Conservation (phyloP, 2,113 vertebrate species). For the Lates calcarifer region DNA sequence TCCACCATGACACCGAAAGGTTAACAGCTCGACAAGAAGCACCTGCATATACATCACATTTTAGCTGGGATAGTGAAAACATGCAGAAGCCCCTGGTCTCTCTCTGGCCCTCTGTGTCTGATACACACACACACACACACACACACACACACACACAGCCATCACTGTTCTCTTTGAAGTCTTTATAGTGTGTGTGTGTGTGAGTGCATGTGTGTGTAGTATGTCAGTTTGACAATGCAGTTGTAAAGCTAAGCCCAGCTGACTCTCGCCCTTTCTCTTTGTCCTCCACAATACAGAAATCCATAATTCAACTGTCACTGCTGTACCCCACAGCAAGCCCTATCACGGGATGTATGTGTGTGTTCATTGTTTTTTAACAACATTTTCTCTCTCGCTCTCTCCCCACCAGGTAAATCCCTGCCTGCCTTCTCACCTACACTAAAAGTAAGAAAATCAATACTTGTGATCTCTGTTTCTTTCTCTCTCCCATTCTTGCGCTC, state of each 20-base stretch:
- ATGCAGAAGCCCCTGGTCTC: not conserved
- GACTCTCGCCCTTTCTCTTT: constrained; percentile 52
- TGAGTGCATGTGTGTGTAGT: constrained; percentile 25
- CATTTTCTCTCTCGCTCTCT: constrained; percentile 64
- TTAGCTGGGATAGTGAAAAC: not conserved
- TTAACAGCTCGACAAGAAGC: constrained; percentile 11
- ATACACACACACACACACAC: not conserved
- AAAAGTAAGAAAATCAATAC: constrained; percentile 80
- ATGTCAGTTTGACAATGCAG: constrained; percentile 45
- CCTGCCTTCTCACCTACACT: constrained; percentile 66
- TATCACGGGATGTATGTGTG: constrained; percentile 22
- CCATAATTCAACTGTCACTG: constrained; percentile 76
- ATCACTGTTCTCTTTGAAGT: not conserved
- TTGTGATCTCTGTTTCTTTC: constrained; percentile 66
- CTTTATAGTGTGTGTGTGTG: constrained; percentile 32
- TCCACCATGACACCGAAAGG: constrained; percentile 1
- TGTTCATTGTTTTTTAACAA: constrained; percentile 72
- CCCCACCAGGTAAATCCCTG: constrained; percentile 69
- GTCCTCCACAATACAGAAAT: constrained; percentile 69
- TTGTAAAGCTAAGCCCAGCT: constrained; percentile 59
- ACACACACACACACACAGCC: constrained; percentile 3
- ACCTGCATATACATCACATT: constrained; percentile 3
- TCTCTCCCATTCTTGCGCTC: constrained; percentile 5
- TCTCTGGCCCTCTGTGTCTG: not conserved
- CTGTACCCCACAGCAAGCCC: constrained; percentile 54